These are phyloP conservation scores for Sinocyclocheilus rhinocerous DNA, from an alignment of 2,113 vertebrate genomes.

Conservation along the genomic window DNA sequence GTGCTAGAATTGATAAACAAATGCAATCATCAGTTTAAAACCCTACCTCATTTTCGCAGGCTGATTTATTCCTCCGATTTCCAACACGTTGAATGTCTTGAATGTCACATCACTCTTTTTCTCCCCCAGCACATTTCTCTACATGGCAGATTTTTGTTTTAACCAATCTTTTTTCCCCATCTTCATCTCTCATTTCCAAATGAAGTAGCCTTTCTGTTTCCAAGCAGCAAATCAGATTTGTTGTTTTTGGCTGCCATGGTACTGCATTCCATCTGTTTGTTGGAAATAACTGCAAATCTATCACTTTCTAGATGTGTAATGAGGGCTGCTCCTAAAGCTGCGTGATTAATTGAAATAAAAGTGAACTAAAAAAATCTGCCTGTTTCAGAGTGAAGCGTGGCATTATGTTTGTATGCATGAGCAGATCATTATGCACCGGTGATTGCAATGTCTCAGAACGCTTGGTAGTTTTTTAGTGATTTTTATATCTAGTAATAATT, in stretches of 20 bases:
- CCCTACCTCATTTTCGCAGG: background rate
- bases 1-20: constrained; percentile 12
- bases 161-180: background rate
- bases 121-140: background rate
- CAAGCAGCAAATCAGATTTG: background rate
- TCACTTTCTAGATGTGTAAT: background rate
- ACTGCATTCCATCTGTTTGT: background rate
- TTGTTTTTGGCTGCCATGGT: background rate
- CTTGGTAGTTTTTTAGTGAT: too few relatives aligned
- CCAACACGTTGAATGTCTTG: too few relatives aligned
- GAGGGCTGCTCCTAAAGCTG: background rate
- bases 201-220: constrained; percentile 43
- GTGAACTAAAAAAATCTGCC: too few relatives aligned
- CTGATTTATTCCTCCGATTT: background rate
- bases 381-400: too few relatives aligned
- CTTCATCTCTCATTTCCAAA: constrained; percentile 28
- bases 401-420: too few relatives aligned
- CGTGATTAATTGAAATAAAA: background rate
- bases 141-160: constrained; percentile 14
- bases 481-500: too few relatives aligned
- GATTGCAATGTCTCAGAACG: too few relatives aligned
- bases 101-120: background rate
- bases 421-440: too few relatives aligned
- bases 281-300: background rate
- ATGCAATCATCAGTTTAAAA: background rate